Evolutionary conservation across 2,113 vertebrate genomes (phyloP).

Genomic region (Sialia sialis): DNA sequence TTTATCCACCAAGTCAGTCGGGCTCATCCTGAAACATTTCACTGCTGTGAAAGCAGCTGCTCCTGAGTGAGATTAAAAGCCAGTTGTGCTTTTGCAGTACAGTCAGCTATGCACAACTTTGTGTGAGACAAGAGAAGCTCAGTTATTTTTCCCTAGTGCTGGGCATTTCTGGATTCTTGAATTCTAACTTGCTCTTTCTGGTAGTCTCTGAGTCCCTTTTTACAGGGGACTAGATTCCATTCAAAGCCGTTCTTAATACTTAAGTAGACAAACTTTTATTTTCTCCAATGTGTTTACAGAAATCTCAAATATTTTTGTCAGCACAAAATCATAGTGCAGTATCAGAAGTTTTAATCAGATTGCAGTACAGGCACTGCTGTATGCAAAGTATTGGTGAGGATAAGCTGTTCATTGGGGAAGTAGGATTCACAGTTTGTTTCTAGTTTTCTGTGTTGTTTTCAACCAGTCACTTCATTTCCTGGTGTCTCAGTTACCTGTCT

Average conservation of each 20-base stretch:
- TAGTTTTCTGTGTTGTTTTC: neutral
- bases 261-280: neutral
- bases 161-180: neutral
- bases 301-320: neutral
- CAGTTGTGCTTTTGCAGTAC: conserved; percentile 12
- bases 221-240: neutral
- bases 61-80: conserved; percentile 19
- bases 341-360: neutral
- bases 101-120: neutral
- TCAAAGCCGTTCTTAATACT: neutral
- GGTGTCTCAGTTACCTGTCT: neutral
- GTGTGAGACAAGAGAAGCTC: neutral
- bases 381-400: neutral
- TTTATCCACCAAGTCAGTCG: conserved; percentile 8
- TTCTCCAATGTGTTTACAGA: neutral
- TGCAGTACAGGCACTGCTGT: neutral
- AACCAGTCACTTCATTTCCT: neutral
- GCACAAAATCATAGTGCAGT: neutral
- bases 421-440: neutral
- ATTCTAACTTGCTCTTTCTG: neutral
- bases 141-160: neutral
- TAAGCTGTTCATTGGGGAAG: neutral
- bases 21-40: conserved; percentile 40
- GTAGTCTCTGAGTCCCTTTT: neutral
- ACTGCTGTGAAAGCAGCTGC: conserved; percentile 53